Evolutionary conservation across 2,888 invertebrate genomes (phyloP).

Genomic region (Ophion ellenae): DNA sequence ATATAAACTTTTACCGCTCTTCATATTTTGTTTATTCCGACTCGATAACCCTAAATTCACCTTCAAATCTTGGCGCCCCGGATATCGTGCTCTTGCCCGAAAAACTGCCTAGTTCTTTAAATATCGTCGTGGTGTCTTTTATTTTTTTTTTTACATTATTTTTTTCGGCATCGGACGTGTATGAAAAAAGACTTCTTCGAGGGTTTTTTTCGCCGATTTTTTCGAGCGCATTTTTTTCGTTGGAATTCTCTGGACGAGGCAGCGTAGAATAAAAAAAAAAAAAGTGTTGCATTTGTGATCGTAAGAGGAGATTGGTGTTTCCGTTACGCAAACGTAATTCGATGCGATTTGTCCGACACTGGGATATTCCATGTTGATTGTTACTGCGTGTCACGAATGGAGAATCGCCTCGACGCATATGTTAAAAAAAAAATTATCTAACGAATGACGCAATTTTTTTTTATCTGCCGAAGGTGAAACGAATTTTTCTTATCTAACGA

Average conservation of each 20-base stretch:
- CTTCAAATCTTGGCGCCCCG: no score
- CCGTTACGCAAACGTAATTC: conserved; percentile 28
- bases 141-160: no score
- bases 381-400: not conserved
- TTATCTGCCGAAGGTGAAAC: not conserved
- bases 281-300: not conserved
- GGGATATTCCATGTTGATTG: conserved; percentile 12
- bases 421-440: not conserved
- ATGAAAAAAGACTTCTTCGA: not conserved
- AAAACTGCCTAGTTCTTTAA: no score
- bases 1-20: no score
- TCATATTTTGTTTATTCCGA: no score
- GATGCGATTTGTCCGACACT: conserved; percentile 4
- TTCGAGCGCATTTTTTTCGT: not conserved
- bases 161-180: not conserved
- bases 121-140: no score
- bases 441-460: not conserved
- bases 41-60: no score
- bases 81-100: no score
- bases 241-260: not conserved
- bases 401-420: not conserved
- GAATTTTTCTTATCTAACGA: not conserved
- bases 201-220: not conserved
- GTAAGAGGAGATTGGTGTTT: not conserved
- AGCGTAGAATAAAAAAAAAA: not conserved